Evolutionary conservation across 2,113 vertebrate species (phyloP), one percentile per base, ranked within the genome.

Genomic region (Bubo bubo): DNA sequence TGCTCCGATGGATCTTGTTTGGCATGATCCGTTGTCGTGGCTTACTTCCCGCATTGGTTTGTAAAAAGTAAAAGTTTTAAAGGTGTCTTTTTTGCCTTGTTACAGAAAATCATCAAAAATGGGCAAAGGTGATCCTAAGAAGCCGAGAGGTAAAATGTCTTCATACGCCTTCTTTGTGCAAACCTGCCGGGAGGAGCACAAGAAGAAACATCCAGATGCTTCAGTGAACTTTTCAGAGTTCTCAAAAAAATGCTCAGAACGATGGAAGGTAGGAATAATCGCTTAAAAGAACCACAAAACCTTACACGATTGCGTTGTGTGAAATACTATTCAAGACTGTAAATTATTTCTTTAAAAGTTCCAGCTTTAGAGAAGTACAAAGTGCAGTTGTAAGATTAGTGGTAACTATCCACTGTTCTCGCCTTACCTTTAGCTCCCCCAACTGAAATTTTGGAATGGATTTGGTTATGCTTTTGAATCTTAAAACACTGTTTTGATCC

Each of bases 161-260:
- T 99, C 99, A 1, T 99, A 99, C 67, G 99, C 99, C 88, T 99
- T 99, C 98, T 99, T 99, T 98, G 99, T 99, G 98, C 99, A 99
- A 98, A 99, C 99, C 47, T 99, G 99, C 92, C 97, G 99, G 94
- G 99, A 99, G 98, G 99, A 99, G 97, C 99, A 99, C 95, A 99
- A 99, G 99, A 99, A 99, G 98, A 99, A 99, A 96, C 99, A 99
- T 87, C 99, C 99, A 21, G 99, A 99, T 90, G 99, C 98, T 13
- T 97, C 97, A 67, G 99, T 99, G 95, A 99, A 99, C 98, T 99
- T 99, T 85, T 98, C 99, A 95, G 99, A 99, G 96, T 99, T 99
- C 98, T 99, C 99, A 97, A 99, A 99, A 98, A 99, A 99, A 97
- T 99, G 99, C 96, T 99, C 99, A 90, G 99, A 99, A 97, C 96